Base-by-base conservation (phyloP, 2,888 invertebrate species). In the Prenolepis imparis region DNA sequence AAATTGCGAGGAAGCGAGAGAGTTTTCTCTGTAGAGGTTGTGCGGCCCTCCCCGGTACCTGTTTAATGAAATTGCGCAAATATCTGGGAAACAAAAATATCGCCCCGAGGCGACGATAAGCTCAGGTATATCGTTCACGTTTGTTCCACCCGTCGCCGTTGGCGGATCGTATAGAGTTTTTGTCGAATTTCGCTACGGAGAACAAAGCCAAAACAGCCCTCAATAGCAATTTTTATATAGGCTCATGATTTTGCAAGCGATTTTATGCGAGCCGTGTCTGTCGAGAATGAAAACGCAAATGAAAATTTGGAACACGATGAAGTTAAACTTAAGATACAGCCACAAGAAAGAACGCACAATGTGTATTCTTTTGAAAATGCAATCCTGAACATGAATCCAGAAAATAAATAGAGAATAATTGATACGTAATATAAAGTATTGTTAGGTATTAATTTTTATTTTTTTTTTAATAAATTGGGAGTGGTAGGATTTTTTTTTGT, bases 151-250 rank as follows among this genome's bases (percentile, higher is more conserved):
- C 32, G 52, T 15, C 15, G 39, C n/a, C 21, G 70, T 4, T 0
- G 24, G 12, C 44, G 18, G 44, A 61, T 63, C 28, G n/a, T 4
- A 5, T 28, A 8, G 44, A 18, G 24, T 44, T 48, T 36, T 80
- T 36, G 24, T 1, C 12, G 15, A 59, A 28, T 59, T 80, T 12
- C 32, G 18, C 5, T 8, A 18, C 11, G 41, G 21, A 59, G 21
- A 59, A 72, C 72, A 72, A 78, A 48, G 18, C 41, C 44, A 59
- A 44, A 21, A 9, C 44, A 36, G 3, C 36, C 36, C 36, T 70
- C 44, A 80, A 68, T 80, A 36, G 59, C 72, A 61, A 72, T 80
- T 80, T 80, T 80, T 72, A 21, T 57, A 68, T 32, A n/a, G 44
- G 32, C 15, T 44, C 15, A 32, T 21, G 32, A 70, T 8, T 70